phyloP scores from a whole-genome alignment of 2,797 vertebrate genomes.

The Myiothlypis coronata region DNA sequence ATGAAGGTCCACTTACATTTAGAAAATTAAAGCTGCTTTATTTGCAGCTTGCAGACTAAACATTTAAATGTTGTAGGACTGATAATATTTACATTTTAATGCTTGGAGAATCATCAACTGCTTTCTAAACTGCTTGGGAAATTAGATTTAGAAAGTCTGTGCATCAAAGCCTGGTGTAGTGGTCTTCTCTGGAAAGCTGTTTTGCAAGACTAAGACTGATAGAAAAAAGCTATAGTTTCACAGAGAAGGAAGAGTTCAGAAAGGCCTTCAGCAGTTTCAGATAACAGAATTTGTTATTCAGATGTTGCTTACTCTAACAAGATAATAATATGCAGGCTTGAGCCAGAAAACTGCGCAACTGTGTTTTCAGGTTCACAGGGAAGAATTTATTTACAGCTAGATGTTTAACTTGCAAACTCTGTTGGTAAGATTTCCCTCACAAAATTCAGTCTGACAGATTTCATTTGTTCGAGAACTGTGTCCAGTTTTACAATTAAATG shows the following conservation, averaged over 20 bases:
- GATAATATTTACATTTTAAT: conserved; percentile 47
- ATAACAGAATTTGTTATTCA: conserved; percentile 60
- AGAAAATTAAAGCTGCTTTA: conserved; percentile 17
- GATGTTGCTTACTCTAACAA: conserved; percentile 50
- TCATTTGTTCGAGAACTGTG: conserved; percentile 5
- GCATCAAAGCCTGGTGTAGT: conserved; percentile 27
- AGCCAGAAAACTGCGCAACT: conserved; percentile 10
- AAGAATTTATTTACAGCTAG: conserved; percentile 28
- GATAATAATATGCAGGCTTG: conserved; percentile 43
- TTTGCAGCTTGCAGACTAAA: neutral
- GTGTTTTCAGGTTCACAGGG: conserved; percentile 11
- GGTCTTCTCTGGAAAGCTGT: neutral
- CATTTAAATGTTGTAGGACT: neutral
- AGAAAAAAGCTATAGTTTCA: conserved; percentile 19
- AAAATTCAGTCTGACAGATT: conserved; percentile 39
- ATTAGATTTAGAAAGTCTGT: conserved; percentile 9
- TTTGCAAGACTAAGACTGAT: conserved; percentile 14
- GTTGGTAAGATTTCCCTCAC: neutral
- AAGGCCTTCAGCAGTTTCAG: conserved; percentile 45
- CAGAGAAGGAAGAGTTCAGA: conserved; percentile 21
- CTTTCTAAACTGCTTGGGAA: conserved; percentile 6
- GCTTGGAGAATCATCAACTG: conserved; percentile 21
- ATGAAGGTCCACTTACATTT: conserved; percentile 19
- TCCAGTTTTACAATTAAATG: conserved; percentile 47
- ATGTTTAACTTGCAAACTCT: conserved; percentile 25